Evolutionary conservation across 2,113 vertebrate species (phyloP).

Genomic region (Strigops habroptila): DNA sequence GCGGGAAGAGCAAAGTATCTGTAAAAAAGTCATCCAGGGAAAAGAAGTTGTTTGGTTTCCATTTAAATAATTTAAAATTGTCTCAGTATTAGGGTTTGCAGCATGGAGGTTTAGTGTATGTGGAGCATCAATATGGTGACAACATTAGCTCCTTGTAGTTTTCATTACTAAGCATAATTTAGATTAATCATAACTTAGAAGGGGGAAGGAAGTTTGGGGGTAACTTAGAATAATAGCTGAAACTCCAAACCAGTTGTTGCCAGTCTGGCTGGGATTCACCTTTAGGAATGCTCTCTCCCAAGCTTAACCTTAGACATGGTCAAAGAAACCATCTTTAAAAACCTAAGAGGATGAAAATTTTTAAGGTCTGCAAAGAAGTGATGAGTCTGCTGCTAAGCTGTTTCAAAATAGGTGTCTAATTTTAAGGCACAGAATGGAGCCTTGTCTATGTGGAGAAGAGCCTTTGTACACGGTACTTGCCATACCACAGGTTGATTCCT

Average conservation of each 20-base stretch:
- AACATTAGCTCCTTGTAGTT: not conserved
- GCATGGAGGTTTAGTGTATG: not conserved
- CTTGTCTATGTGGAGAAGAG: not conserved
- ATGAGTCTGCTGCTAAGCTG: not conserved
- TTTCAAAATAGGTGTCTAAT: not conserved
- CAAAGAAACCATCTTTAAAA: not conserved
- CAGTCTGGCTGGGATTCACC: not conserved
- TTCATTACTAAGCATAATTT: not conserved
- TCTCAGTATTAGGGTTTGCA: not conserved
- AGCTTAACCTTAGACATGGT: not conserved
- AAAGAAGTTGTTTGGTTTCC: slow-evolving; percentile 30
- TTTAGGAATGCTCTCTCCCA: not conserved
- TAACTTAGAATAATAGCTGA: not conserved
- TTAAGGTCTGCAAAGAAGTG: not conserved
- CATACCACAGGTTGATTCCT: not conserved
- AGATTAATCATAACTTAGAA: not conserved
- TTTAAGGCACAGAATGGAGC: not conserved
- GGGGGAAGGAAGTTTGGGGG: not conserved
- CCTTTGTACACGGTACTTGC: not conserved
- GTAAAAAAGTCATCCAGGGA: not conserved
- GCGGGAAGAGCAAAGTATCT: not conserved
- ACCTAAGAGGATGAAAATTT: not conserved
- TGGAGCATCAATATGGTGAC: not conserved
- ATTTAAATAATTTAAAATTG: not conserved
- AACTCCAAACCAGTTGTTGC: not conserved